Base-by-base conservation (phyloP, 2,888 invertebrate genomes). In the Drosophila vallismaia region DNA sequence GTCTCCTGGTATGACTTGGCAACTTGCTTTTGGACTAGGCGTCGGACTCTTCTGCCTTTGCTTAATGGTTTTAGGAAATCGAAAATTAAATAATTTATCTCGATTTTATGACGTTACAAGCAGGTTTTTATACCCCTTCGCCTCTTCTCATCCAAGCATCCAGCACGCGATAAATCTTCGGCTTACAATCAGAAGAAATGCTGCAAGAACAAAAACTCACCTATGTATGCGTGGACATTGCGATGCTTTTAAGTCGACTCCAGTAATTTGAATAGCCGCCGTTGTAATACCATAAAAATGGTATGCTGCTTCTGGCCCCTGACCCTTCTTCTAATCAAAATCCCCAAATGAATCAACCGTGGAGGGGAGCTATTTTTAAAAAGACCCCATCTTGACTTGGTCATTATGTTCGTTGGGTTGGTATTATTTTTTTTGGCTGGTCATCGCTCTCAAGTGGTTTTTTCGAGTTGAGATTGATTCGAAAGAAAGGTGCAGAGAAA, bases 31-130 rank as follows among this genome's bases (percentile, higher is more conserved):
- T 62, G 83, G 80, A 33, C 40, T 42, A 48, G 54, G 62, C 70
- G 50, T 70, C 62, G 70, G 70, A 42, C 70, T 66, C 56, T 44
- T 64, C 52, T 67, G 67, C 55, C 66, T 48, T 70, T 83, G 77
- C 74, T 86, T 86, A 84, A 84, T 84, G 86, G 86, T 83, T 84
- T 84, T 81, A 84, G 83, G 86, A 84, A 84, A 86, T 84, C 81
- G 84, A 84, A 84, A 84, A 84, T 86, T 84, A 86, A 81, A 84
- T 79, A 84, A 86, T 83, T 83, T 83, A 83, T 83, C 79, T 83
- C 83, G 79, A 86, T 83, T 83, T 86, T 84, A 84, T 83, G 83
- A 81, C 81, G 81, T 83, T 83, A 78, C 80, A 84, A 77, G 80
- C 86, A 75, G 80, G 85, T 83, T 85, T 82, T 71, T 59, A 62